phyloP scores from a whole-genome alignment of 2,113 vertebrate species.

The Leucosticte australis region DNA sequence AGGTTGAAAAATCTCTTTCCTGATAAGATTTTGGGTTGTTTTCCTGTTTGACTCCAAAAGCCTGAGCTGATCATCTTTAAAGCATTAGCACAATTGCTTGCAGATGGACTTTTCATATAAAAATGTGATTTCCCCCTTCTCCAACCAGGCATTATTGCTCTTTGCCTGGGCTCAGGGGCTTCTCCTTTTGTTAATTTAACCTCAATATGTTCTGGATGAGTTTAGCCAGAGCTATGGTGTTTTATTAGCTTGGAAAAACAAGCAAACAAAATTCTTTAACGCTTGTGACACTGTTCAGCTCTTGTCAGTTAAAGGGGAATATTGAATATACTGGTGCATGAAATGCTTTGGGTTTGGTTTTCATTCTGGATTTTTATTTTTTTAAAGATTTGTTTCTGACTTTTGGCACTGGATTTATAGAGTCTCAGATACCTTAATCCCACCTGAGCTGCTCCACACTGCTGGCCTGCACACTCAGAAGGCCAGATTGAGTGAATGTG shows the following conservation, averaged over 20 bases:
- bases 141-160: background rate
- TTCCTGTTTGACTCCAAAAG: constrained; percentile 1
- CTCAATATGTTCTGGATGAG: background rate
- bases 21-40: background rate
- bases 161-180: background rate
- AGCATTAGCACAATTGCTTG: constrained; percentile 31
- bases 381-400: background rate
- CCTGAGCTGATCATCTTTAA: constrained; percentile 13
- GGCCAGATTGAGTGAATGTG: background rate
- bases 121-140: background rate
- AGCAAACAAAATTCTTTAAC: background rate
- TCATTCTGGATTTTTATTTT: background rate
- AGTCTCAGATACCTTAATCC: background rate
- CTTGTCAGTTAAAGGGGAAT: background rate
- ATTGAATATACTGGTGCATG: background rate
- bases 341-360: background rate
- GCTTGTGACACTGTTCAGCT: background rate
- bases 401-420: background rate
- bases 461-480: background rate
- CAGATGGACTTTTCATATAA: background rate
- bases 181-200: background rate
- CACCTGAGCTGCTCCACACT: background rate
- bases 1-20: constrained; percentile 25
- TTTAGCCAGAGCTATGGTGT: background rate
- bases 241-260: background rate